Conservation (phyloP, 2,113 vertebrate genomes). For the Sylvilagus bachmani region DNA sequence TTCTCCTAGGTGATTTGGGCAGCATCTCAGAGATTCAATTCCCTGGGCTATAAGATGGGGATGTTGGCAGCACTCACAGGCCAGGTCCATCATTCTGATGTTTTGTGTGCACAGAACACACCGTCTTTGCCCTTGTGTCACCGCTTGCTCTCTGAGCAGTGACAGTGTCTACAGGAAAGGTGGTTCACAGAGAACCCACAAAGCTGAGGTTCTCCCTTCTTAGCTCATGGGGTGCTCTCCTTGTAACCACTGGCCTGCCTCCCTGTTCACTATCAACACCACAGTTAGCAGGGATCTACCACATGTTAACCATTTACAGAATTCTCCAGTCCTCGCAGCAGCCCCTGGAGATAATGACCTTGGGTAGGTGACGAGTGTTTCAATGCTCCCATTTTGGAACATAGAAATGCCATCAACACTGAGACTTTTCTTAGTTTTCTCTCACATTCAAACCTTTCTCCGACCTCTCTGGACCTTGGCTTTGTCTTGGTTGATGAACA, state of each 20-base stretch:
- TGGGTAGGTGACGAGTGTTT: not conserved
- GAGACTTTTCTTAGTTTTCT: not conserved
- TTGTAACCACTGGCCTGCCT: not conserved
- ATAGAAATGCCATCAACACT: not conserved
- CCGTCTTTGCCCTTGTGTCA: not conserved
- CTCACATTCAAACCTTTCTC: not conserved
- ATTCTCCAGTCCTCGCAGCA: not conserved
- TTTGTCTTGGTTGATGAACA: constrained; percentile 1
- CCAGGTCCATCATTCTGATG: not conserved
- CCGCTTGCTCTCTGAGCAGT: not conserved
- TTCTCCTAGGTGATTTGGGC: not conserved
- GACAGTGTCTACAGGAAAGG: not conserved
- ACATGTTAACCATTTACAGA: not conserved
- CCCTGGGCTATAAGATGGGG: not conserved
- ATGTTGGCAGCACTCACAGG: not conserved
- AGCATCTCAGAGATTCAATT: not conserved
- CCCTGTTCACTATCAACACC: not conserved
- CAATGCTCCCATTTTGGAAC: not conserved
- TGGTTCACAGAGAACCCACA: not conserved
- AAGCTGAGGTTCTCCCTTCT: not conserved
- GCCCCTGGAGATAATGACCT: not conserved
- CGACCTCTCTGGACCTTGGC: not conserved
- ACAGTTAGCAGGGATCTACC: not conserved
- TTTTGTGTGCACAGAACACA: not conserved
- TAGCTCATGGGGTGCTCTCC: not conserved